Evolutionary conservation across 2,888 invertebrate genomes (phyloP), one percentile per base, ranked within the genome.

Genomic region (Erebia aethiops): DNA sequence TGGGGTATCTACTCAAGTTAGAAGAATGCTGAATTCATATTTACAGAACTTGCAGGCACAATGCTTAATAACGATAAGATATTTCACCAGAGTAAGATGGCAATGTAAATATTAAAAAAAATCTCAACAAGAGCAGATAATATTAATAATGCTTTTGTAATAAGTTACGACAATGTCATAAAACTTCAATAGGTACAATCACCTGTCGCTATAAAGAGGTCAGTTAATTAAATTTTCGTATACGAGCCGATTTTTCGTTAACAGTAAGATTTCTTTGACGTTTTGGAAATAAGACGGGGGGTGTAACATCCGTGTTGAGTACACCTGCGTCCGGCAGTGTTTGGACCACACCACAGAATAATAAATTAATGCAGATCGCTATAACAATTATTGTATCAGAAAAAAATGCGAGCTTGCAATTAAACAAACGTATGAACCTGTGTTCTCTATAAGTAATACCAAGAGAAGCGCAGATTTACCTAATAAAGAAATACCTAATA

Each of bases 321-420:
- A 82, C 92, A 92, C 90, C 91, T 92, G 91, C 91, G 85, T 91
- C 92, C 92, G 91, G 88, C 84, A 81, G 77, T 84, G 85, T 87
- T 88, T 87, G 83, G 86, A 83, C 83, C 84, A 83, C 78, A 82
- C 82, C 82, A 82, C 77, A 79, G 75, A 77, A 80, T 82, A 82
- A 85, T 86, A 86, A 86, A 87, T 84, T 84, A 84, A 72, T 74
- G 72, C 77, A 77, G 76, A 78, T 77, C 76, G 73, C 74, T 73
- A 73, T 77, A 76, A 76, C 77, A 77, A 77, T 75, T 76, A 77
- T 75, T 76, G 60, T 46, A 68, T 60, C 67, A 70, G 54, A 69
- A 74, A 69, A 63, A 70, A 71, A 66, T 69, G 72, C 69, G 62
- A 71, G 57, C 71, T 63, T 71, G 67, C 57, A 69, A 74, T 71